These are phyloP conservation scores for Orycteropus afer DNA, from an alignment of 2,113 vertebrate species.

Conservation along the genomic window DNA sequence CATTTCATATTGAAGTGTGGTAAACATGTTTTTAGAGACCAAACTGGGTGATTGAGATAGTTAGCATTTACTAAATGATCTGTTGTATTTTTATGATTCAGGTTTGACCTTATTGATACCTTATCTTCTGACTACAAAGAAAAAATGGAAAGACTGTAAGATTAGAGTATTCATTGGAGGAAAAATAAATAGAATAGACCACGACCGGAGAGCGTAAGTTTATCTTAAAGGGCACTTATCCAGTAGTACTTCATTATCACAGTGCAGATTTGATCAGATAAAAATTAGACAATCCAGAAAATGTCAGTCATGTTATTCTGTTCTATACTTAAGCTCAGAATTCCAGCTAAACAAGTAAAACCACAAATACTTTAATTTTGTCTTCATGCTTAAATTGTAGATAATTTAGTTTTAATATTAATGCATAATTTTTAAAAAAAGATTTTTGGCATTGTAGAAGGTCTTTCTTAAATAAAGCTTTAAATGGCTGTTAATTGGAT, in stretches of 20 bases:
- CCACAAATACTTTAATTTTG: neutral
- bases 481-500: neutral
- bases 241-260: slow-evolving; percentile 1
- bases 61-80: neutral
- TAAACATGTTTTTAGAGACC: neutral
- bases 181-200: slow-evolving; percentile 98
- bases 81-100: slow-evolving; percentile 76
- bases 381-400: slow-evolving; percentile 23
- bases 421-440: neutral
- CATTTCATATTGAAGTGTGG: neutral
- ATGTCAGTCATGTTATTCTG: neutral
- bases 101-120: slow-evolving; percentile 97
- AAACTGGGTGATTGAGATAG: neutral
- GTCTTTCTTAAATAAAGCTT: slow-evolving; percentile 27
- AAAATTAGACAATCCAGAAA: slow-evolving; percentile 35
- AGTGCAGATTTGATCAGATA: neutral
- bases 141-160: slow-evolving; percentile 91
- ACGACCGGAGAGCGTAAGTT: slow-evolving; percentile 97
- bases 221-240: slow-evolving; percentile 43
- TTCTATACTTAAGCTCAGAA: slow-evolving; percentile 24
- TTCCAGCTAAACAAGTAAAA: neutral
- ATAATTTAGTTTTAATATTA: slow-evolving; percentile 18
- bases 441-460: slow-evolving; percentile 38
- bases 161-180: slow-evolving; percentile 92
- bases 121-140: slow-evolving; percentile 95